Evolutionary conservation across 2,888 invertebrate genomes (phyloP), one percentile per base, ranked within the genome.

Genomic region (Mesorhabditis belari): DNA sequence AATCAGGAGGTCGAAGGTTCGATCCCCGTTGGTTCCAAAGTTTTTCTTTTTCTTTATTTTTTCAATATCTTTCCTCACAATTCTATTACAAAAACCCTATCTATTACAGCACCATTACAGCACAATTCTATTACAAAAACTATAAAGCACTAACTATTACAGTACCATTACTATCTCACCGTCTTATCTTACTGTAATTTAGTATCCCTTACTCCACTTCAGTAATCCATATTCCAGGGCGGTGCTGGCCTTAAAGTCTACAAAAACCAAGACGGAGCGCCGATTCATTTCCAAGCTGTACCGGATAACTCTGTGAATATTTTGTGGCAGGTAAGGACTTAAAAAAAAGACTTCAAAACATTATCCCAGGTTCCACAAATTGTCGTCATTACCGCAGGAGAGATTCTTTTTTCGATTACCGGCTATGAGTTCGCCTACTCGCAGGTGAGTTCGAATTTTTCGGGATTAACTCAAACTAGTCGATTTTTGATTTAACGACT

Each of bases 341-440:
- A n/a, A n/a, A n/a, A n/a, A n/a, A n/a, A n/a, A n/a, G n/a, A n/a
- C n/a, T n/a, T n/a, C n/a, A n/a, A n/a, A n/a, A n/a, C n/a, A n/a
- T n/a, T n/a, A n/a, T n/a, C n/a, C n/a, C n/a, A 83, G 74, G 71
- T 78, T 12, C 83, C 83, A 3, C 84, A 85, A 74, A 84, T 84
- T 69, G 70, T 83, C 26, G 64, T 83, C 17, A 82, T 85, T 65
- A 84, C 84, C 0, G 72, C 81, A 0, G 84, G 82, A 5, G 85
- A 85, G 70, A 81, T 84, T 54, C 77, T 84, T 29, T 83, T 84
- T 74, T 82, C 84, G 3, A 81, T 85, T 55, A 83, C 83, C 29
- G 84, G 84, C 17, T 81, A 83, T 29, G 79, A 82, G 52, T 84
- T 85, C 65, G 71, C 76, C 44, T 76, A 76, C 55, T 74, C 75